Base-by-base conservation (phyloP, 2,113 vertebrate genomes). In the Dolichallabes microphthalmus region DNA sequence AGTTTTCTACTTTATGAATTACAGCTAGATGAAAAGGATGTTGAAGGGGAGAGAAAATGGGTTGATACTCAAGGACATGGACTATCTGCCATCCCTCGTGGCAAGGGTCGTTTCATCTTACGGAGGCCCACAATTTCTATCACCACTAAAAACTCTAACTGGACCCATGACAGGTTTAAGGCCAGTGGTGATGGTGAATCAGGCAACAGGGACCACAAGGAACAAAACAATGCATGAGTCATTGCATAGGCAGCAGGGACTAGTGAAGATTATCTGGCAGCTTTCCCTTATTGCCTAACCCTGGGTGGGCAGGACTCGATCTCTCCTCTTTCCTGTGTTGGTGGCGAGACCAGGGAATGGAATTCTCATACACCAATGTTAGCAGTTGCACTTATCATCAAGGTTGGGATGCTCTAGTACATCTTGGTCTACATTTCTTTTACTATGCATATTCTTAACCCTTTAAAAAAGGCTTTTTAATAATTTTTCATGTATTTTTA, bases 101-200 rank as follows among this genome's bases (percentile, higher is more conserved):
- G 96, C 2, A 93, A 96, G 73, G 95, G 97, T 8, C 95, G 97
- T 85, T 98, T 98, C 93, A 96, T 99, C 91, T 96, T 97, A 90
- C 95, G 97, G 20, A 98, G 98, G 87, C 95, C 96, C 6, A 95
- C 95, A 73, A 85, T 66, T 0, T 79, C 50, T 25, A 83, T 85
- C 78, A 95, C 93, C 84, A 88, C 64, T 52, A 89, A 53, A 58
- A 96, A 95, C 90, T 81, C 96, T 91, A 97, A 96, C 79, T 98
- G 98, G 98, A 95, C 95, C 78, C 96, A 97, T 0, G 95, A 97
- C 92, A 98, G 96, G 88, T 97, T 98, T 93, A 96, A 96, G 45
- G 93, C 95, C 45, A 97, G 97, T 66, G 95, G 97, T 88, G 94
- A 96, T 82, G 86, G 88, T 8, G 92, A 89, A 1, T 94, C 95